Conservation (phyloP, 2,797 vertebrate genomes). For the Atherinosoma microstoma region DNA sequence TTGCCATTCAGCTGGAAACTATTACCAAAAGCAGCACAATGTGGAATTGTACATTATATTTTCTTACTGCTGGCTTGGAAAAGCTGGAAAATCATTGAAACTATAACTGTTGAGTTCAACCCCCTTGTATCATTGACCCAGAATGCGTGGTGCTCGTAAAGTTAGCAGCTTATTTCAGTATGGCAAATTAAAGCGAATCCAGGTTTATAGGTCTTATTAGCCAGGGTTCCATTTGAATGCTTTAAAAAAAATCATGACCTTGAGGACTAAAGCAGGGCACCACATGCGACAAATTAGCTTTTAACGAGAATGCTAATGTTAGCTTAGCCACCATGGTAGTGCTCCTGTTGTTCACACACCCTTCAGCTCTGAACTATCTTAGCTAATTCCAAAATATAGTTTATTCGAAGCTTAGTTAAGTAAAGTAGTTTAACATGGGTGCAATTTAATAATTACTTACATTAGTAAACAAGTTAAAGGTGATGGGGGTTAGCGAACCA, state of each 20-base stretch:
- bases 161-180: neutral
- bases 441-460: neutral
- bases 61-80: neutral
- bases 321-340: neutral
- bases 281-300: neutral
- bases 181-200: neutral
- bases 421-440: neutral
- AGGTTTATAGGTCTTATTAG: neutral
- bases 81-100: neutral
- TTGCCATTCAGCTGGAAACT: neutral
- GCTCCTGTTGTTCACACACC: neutral
- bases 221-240: neutral
- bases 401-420: neutral
- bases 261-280: neutral
- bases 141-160: neutral
- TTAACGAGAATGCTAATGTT: neutral
- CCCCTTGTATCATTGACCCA: neutral
- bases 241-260: neutral
- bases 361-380: neutral
- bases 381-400: neutral
- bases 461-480: neutral
- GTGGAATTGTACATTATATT: neutral
- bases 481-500: neutral
- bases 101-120: neutral
- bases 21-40: constrained; percentile 1